phyloP scores from a whole-genome alignment of 64 coral and sea anemone species.

The Porites australiensis region DNA sequence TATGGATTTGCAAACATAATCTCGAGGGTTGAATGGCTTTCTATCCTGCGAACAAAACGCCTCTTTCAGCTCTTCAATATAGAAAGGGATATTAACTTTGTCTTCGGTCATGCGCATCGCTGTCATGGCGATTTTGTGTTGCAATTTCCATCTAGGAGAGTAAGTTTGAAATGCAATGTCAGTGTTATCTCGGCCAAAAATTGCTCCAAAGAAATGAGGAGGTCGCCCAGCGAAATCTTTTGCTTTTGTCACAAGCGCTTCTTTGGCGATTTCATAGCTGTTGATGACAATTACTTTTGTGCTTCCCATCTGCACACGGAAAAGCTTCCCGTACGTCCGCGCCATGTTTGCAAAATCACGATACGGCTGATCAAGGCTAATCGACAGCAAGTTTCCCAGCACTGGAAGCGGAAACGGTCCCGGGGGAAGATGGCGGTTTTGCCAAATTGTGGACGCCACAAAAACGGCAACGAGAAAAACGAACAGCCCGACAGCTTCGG shows the following conservation, averaged over 20 bases:
- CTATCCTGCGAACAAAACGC: not conserved
- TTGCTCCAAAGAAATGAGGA: constrained; percentile 60
- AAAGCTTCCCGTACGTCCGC: constrained; percentile 78
- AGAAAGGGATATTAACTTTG: constrained; percentile 12
- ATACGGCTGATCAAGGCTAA: constrained; percentile 31
- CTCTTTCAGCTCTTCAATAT: constrained; percentile 40
- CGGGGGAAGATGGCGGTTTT: constrained; percentile 56
- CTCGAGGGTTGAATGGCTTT: constrained; percentile 3
- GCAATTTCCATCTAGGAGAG: constrained; percentile 6
- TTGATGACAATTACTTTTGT: constrained; percentile 69
- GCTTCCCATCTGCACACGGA: constrained; percentile 51
- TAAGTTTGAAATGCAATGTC: constrained; percentile 62
- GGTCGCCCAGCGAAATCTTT: constrained; percentile 81
- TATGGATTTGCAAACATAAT: constrained; percentile 23
- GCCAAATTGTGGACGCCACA: not conserved
- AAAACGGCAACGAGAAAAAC: not conserved
- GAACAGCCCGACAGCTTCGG: not conserved
- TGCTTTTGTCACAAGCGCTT: constrained; percentile 53
- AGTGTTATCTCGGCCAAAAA: constrained; percentile 61
- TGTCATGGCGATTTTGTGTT: constrained; percentile 53
- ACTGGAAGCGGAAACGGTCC: constrained; percentile 86
- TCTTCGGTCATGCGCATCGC: constrained; percentile 10
- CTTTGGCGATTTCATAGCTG: constrained; percentile 54
- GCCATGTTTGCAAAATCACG: constrained; percentile 55
- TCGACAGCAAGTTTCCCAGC: constrained; percentile 73